phyloP scores from a whole-genome alignment of 2,888 invertebrate genomes.

The Tetranychus piercei region DNA sequence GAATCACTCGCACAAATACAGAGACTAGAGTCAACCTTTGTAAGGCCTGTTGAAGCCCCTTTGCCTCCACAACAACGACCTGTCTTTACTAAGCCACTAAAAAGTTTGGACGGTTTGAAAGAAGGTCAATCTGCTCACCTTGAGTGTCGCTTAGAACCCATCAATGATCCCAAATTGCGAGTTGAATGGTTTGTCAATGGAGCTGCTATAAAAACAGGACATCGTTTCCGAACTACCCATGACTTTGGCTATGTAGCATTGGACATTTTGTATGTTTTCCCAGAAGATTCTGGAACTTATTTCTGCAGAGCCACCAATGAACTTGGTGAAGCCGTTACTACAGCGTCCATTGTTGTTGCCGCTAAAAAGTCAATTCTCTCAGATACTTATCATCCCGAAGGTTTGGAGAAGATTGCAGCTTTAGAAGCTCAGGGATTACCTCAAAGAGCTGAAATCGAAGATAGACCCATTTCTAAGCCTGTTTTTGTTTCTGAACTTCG shows the following conservation, averaged over 20 bases:
- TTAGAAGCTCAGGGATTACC: slow-evolving; percentile 42
- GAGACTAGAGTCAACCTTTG: neutral
- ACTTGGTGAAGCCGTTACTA: neutral
- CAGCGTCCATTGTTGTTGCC: neutral
- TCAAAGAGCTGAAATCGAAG: neutral
- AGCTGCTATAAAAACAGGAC: slow-evolving; percentile 33
- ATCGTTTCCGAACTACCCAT: slow-evolving; percentile 60
- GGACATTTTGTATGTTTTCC: slow-evolving; percentile 71
- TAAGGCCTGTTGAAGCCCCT: neutral
- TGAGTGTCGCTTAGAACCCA: slow-evolving; percentile 82
- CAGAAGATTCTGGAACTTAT: slow-evolving; percentile 85
- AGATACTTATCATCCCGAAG: slow-evolving; percentile 80
- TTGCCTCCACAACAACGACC: slow-evolving; percentile 42
- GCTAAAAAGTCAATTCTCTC: slow-evolving; percentile 14
- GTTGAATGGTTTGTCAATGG: slow-evolving; percentile 35
- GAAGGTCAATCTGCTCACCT: slow-evolving; percentile 77
- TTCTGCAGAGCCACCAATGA: slow-evolving; percentile 58
- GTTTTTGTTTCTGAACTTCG: neutral
- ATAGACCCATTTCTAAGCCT: neutral
- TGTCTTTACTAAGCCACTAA: slow-evolving; percentile 64
- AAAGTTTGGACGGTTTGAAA: slow-evolving; percentile 61
- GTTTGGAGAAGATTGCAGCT: slow-evolving; percentile 71
- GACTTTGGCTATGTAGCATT: slow-evolving; percentile 95
- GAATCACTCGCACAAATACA: slow-evolving; percentile 43
- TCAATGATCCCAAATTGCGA: slow-evolving; percentile 64